phyloP scores from a whole-genome alignment of 1,140 invertebrate species.

The Antheraea pernyi region DNA sequence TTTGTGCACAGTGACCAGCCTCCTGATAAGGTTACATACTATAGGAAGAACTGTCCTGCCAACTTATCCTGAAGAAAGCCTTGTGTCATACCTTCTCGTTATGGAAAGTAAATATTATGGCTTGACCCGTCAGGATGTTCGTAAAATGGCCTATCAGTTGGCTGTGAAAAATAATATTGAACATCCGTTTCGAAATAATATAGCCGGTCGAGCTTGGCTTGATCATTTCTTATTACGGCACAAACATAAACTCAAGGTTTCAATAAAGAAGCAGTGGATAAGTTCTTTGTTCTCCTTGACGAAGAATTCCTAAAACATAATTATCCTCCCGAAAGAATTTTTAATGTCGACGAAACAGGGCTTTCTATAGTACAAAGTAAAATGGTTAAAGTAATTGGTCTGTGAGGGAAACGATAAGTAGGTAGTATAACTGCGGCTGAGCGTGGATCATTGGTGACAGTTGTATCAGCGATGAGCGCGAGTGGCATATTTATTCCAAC shows the following conservation, averaged over 20 bases:
- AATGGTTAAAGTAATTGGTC: no score
- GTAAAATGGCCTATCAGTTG: constrained; percentile 30
- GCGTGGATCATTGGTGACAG: constrained; percentile 39
- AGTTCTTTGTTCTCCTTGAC: constrained; percentile 52
- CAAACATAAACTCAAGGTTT: constrained; percentile 40
- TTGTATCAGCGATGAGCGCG: constrained; percentile 43
- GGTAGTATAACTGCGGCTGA: no score
- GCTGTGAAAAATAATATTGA: constrained; percentile 28
- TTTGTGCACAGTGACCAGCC: not conserved
- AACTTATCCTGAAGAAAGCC: constrained; percentile 19
- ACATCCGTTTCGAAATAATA: constrained; percentile 19
- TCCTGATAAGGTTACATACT: not conserved
- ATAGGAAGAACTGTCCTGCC: constrained; percentile 19
- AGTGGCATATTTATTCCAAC: constrained; percentile 49
- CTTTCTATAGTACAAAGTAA: no score
- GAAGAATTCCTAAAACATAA: constrained; percentile 34
- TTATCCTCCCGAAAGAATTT: constrained; percentile 43
- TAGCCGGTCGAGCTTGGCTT: constrained; percentile 28
- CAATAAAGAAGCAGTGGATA: constrained; percentile 28
- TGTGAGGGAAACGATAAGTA: no score
- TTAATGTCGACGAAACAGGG: constrained; percentile 58
- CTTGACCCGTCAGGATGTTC: constrained; percentile 25
- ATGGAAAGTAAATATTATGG: constrained; percentile 36
- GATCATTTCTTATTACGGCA: constrained; percentile 34
- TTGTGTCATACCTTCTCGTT: constrained; percentile 19